Evolutionary conservation across 2,797 vertebrate species (phyloP).

Genomic region (Alosa sapidissima): DNA sequence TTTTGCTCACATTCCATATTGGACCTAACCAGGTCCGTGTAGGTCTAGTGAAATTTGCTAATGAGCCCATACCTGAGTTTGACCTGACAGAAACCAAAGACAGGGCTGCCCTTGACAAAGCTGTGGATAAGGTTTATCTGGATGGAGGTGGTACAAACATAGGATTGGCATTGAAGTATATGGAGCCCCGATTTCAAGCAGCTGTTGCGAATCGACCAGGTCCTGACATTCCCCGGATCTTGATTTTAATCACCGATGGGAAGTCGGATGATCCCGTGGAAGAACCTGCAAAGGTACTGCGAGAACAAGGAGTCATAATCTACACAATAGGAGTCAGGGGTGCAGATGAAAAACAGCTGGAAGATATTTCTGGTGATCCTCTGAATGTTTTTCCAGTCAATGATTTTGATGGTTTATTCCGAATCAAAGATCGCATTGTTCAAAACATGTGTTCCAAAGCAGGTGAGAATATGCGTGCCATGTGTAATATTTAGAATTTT

Average conservation of each 20-base stretch:
- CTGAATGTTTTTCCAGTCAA: conserved; percentile 75
- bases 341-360: conserved; percentile 64
- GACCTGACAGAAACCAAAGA: conserved; percentile 59
- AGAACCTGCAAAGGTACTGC: conserved; percentile 66
- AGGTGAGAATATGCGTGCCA: conserved; percentile 65
- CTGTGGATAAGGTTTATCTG: conserved; percentile 67
- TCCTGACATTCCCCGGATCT: conserved; percentile 65
- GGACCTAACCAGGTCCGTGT: conserved; percentile 73
- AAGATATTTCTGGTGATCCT: conserved; percentile 66
- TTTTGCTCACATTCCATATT: conserved; percentile 71
- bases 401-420: conserved; percentile 77
- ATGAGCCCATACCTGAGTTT: conserved; percentile 67
- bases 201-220: conserved; percentile 56
- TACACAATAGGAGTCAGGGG: conserved; percentile 79
- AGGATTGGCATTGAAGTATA: conserved; percentile 71
- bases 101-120: conserved; percentile 57
- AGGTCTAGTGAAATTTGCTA: conserved; percentile 77
- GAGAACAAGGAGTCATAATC: conserved; percentile 62
- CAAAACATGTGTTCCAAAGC: conserved; percentile 79
- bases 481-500: not conserved
- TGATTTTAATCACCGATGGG: conserved; percentile 84
- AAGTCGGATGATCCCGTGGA: conserved; percentile 72
- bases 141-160: conserved; percentile 71
- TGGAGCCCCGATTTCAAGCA: conserved; percentile 66
- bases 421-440: conserved; percentile 76